Conservation (phyloP, 2,113 vertebrate genomes). For the Apistogramma diplotaenia region DNA sequence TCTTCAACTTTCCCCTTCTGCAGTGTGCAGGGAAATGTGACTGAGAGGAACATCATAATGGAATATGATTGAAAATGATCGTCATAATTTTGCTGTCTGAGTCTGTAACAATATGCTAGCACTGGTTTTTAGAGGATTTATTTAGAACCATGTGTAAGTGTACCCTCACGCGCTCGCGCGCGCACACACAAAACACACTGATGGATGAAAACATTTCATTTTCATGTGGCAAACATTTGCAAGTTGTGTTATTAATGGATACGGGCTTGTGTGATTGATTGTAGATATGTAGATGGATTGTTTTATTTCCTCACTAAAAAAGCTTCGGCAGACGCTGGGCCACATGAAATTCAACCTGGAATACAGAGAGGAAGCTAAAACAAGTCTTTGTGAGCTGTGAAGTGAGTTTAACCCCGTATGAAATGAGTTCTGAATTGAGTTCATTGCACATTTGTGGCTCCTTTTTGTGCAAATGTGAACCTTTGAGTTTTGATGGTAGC, state of each 20-base stretch:
- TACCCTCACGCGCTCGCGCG: constrained; percentile 42
- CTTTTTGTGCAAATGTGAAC: constrained; percentile 36
- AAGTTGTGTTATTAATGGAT: constrained; percentile 72
- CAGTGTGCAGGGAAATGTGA: constrained; percentile 73
- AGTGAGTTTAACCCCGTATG: constrained; percentile 61
- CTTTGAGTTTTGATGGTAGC: constrained; percentile 19
- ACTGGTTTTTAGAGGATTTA: constrained; percentile 61
- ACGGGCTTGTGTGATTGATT: constrained; percentile 60
- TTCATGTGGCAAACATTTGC: constrained; percentile 70
- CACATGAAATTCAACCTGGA: constrained; percentile 57
- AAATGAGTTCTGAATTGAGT: constrained; percentile 60
- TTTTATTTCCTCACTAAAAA: constrained; percentile 49
- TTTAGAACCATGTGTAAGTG: constrained; percentile 67
- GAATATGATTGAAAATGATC: constrained; percentile 81
- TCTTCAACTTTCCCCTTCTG: constrained; percentile 81
- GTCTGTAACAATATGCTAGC: constrained; percentile 71
- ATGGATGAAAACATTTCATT: constrained; percentile 71
- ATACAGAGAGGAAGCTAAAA: constrained; percentile 52
- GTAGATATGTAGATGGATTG: constrained; percentile 30
- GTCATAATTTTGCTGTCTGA: constrained; percentile 74
- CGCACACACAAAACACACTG: constrained; percentile 43
- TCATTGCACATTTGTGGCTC: constrained; percentile 51
- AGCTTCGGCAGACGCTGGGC: constrained; percentile 52
- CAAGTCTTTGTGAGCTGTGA: constrained; percentile 58
- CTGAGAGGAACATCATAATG: constrained; percentile 75